These are phyloP conservation scores for Neuroscelio doddi DNA, from an alignment of 2,888 invertebrate species.

Conservation along the genomic window DNA sequence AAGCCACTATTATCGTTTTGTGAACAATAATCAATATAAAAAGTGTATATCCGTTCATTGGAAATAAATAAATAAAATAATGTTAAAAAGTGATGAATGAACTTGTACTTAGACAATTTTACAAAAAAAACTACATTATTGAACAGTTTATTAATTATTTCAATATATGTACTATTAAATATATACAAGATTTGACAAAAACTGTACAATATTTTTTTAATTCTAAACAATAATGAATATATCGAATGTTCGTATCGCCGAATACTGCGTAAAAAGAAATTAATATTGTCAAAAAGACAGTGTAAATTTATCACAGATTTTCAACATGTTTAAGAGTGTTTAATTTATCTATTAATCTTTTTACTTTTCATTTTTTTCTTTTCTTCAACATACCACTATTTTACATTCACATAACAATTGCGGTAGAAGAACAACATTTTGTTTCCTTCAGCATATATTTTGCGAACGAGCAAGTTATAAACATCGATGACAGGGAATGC, in stretches of 20 bases:
- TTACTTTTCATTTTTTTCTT: constrained; percentile 19
- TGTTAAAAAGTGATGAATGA: no score
- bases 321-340: constrained; percentile 52
- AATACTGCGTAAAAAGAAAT: constrained; percentile 55
- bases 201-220: constrained; percentile 35
- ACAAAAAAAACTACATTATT: not conserved
- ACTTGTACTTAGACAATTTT: no score
- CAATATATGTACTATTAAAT: constrained; percentile 37
- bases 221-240: constrained; percentile 44
- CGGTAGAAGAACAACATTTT: not conserved
- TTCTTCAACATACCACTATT: constrained; percentile 55
- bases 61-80: no score
- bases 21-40: no score
- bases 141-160: constrained; percentile 38
- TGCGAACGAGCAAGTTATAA: not conserved
- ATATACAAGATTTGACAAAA: constrained; percentile 49
- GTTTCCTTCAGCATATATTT: not conserved
- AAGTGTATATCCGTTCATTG: no score
- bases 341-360: constrained; percentile 42
- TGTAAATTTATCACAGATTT: constrained; percentile 68
- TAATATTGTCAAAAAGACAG: constrained; percentile 59
- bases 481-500: not conserved
- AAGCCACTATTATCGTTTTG: no score
- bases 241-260: constrained; percentile 34
- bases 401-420: constrained; percentile 17